These are phyloP conservation scores for Formicarius rufipectus DNA, from an alignment of 2,113 vertebrate species.

Conservation along the genomic window DNA sequence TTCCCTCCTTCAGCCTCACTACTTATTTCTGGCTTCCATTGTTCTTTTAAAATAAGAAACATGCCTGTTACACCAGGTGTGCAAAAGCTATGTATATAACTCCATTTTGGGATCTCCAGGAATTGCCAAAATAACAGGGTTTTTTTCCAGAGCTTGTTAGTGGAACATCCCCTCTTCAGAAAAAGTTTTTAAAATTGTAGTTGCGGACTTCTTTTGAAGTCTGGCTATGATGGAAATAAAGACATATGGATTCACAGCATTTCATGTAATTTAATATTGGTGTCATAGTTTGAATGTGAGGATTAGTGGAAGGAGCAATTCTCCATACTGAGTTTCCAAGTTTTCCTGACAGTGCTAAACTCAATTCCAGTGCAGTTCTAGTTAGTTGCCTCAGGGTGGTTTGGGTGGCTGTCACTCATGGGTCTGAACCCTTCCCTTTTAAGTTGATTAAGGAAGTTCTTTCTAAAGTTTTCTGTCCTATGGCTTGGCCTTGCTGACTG, in stretches of 20 bases:
- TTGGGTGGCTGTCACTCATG: background rate
- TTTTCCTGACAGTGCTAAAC: background rate
- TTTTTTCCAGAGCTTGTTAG: background rate
- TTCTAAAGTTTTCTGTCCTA: background rate
- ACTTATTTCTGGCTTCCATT: background rate
- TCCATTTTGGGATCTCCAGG: background rate
- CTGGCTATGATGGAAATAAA: background rate
- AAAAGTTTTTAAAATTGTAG: background rate
- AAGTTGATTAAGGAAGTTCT: background rate
- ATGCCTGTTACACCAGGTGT: background rate
- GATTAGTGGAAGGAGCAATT: background rate
- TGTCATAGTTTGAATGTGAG: background rate
- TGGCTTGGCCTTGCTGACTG: background rate
- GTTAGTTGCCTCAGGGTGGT: background rate
- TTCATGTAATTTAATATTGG: background rate
- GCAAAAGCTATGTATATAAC: background rate
- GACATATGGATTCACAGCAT: background rate
- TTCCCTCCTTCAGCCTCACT: background rate
- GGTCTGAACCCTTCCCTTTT: background rate
- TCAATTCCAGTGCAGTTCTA: background rate
- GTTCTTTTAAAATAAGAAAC: background rate
- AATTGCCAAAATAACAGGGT: background rate
- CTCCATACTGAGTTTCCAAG: accelerated
- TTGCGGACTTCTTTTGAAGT: background rate
- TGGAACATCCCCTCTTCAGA: background rate